Base-by-base conservation (phyloP, 2,888 invertebrate genomes). In the Frankliniella intonsa region DNA sequence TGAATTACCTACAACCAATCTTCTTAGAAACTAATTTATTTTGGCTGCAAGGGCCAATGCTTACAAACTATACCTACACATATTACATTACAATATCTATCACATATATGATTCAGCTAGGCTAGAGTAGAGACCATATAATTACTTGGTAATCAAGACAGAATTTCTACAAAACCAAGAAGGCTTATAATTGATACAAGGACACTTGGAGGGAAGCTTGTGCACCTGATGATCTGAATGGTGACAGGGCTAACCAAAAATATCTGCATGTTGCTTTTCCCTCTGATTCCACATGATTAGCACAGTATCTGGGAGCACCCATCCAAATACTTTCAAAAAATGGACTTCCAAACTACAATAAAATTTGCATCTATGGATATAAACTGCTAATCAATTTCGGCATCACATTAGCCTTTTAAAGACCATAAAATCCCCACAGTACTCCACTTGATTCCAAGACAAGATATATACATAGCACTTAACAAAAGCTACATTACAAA, bases 81-180 rank as follows among this genome's bases (percentile, higher is more conserved):
- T 25, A 22, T n/a, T 62, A 55, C 55, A 22, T 76, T 76, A 76
- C 25, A 76, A 76, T 76, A 76, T 76, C 69, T 76, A 76, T 76
- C 69, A 76, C 69, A 76, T 76, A 76, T 25, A 76, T 76, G 25
- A 76, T 76, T 76, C 69, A 76, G 12, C 69, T 76, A 76, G 25
- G 69, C n/a, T 76, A 76, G 25, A 76, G 69, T 76, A 76, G 69
- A 76, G 69, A 76, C 69, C 69, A 76, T 25, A 76, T 25, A 8
- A 25, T 76, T 76, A 25, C 69, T 76, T 76, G 69, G 69, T 76
- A 76, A 76, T 55, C 9, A 55, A 38, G 38, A 62, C 62, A 76
- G 69, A 76, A 76, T 76, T 76, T 76, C 25, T 76, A 76, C 69
- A 25, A 12, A 76, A 25, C 55, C 14, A 76, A 76, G 22, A 22